phyloP scores from a whole-genome alignment of 1,140 invertebrate genomes.

The Meloidogyne chitwoodi region DNA sequence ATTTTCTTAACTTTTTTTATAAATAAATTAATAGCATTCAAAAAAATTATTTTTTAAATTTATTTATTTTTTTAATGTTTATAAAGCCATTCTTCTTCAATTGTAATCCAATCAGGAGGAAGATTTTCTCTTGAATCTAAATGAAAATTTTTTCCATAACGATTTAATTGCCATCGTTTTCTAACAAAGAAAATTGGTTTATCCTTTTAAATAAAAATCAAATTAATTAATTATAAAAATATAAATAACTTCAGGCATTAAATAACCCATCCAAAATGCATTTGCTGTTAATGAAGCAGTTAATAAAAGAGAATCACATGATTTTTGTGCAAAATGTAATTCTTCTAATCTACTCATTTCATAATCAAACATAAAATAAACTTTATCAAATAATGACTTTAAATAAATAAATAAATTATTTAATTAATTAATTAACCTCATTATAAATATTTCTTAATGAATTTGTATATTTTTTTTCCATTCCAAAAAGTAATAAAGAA shows the following conservation, averaged over 20 bases:
- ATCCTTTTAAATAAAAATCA: neutral
- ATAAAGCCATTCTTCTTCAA: neutral
- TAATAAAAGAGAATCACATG: constrained; percentile 27
- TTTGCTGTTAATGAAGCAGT: constrained; percentile 34
- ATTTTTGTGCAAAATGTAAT: constrained; percentile 19
- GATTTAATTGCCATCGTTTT: neutral
- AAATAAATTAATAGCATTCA: no score
- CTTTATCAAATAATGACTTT: neutral
- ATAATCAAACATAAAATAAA: constrained; percentile 1
- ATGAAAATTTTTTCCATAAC: neutral
- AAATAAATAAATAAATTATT: neutral
- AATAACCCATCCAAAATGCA: constrained; percentile 37
- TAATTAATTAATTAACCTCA: neutral
- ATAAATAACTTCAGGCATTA: constrained; percentile 24
- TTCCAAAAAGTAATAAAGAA: neutral
- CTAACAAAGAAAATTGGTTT: neutral
- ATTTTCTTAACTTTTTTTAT: no score
- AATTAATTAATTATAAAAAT: neutral
- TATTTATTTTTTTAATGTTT: neutral
- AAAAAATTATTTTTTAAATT: no score
- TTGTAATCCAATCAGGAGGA: neutral
- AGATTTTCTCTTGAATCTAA: neutral
- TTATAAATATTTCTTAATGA: neutral
- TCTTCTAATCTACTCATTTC: constrained; percentile 32
- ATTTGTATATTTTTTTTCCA: neutral